Evolutionary conservation across 1,140 invertebrate genomes (phyloP), one percentile per base, ranked within the genome.

Genomic region (Leptinotarsa lineolata): DNA sequence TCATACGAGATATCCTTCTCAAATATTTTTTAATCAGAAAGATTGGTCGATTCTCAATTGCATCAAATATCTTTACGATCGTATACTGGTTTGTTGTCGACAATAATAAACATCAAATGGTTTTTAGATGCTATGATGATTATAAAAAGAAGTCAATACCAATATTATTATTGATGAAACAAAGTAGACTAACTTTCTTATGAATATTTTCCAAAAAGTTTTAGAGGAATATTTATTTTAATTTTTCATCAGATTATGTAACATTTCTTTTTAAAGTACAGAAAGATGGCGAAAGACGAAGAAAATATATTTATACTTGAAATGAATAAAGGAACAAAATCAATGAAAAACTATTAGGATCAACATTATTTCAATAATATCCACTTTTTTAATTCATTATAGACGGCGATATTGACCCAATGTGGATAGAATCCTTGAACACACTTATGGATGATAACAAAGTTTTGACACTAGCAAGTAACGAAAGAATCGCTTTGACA

Each of bases 351-450:
- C 13, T 2, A n/a, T 18, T 54, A 54, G 16, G 4, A 54, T 54
- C 3, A 39, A 39, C 6, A 39, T 11, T 39, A 39, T 11, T 39
- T 39, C 8, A 39, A 54, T 16, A 16, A 18, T n/a, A 54, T 54
- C 15, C 30, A 39, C 48, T 54, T 54, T 18, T 54, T 54, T 4
- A 54, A 16, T 24, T 69, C 15, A 30, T 61, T 71, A 5, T 30
- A 18, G 97, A 99, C 83, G 96, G 96, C 45, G 96, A 98, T 83
- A 97, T 98, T 80, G 96, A 98, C 88, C 96, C 96, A 1, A 97
- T 97, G 95, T 97, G 95, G 96, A 97, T 97, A 79, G 95, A 97
- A 86, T 96, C 94, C 2, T 87, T 97, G 0, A 97, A 97, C 80
- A 94, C 92, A 3, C 86, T 94, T 13, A 94, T 94, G 93, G 93